Evolutionary conservation across 2,888 invertebrate genomes (phyloP), one percentile per base, ranked within the genome.

Genomic region (Athetis lepigone): DNA sequence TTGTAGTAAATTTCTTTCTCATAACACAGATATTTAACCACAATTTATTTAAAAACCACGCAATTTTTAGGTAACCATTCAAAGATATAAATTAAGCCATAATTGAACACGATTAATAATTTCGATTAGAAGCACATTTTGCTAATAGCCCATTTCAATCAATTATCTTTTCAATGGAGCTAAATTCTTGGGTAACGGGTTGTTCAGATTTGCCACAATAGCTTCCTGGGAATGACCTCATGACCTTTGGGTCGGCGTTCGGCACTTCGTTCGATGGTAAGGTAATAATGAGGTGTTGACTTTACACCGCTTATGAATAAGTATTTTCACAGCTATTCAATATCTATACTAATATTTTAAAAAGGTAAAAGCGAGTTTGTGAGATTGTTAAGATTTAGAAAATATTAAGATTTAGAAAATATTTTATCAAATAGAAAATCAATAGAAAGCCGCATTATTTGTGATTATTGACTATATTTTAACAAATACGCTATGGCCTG

Each of bases 161-260:
- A 72, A 69, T 64, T 64, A 46, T 37, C 57, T n/a, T 39, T 57
- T 66, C 27, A 72, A 66, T 57, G 9, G 1, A 11, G 27, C 11
- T 13, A 43, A 72, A 57, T 65, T 52, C 46, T 46, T 33, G 51
- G 33, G 25, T 13, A 42, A 39, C 27, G 29, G n/a, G n/a, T n/a
- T n/a, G n/a, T 1, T 42, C 9, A 11, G 36, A 51, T 65, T 72
- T 52, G 33, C 47, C 57, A 65, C 73, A 72, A 69, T 33, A 23
- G 40, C 40, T 42, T 29, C 18, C 7, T 21, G 25, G 29, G 37
- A 7, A 46, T 23, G 18, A 39, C 40, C 50, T 9, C 6, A n/a
- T 25, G 54, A 46, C 46, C 40, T 56, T 18, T 21, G 19, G 42
- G 23, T 70, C 6, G 25, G 9, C 9, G 27, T 39, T 27, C 47